A percentile compares a stretch with the other conserved stretches of the same genome.
Conservation (phyloP, 2,888 invertebrate genomes). For the Branchellion lobata region DNA sequence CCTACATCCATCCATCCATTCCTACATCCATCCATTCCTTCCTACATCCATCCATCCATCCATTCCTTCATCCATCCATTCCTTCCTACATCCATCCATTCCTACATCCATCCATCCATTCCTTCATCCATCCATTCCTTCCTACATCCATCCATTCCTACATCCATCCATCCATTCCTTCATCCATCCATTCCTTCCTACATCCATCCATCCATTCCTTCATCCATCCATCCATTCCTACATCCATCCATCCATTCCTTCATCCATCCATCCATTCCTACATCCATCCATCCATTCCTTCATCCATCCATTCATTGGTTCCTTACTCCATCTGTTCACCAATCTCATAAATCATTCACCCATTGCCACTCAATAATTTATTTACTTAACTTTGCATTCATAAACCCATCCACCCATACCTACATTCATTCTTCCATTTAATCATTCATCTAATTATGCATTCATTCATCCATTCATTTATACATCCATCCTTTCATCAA, state of each 20-base stretch:
- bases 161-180: neutral
- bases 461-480: neutral
- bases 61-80: neutral
- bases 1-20: neutral
- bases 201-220: neutral
- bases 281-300: neutral
- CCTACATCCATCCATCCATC: neutral
- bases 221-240: neutral
- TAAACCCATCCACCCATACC: too few species aligned
- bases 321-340: constrained; percentile 21
- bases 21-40: neutral
- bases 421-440: constrained; percentile 2
- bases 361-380: too few species aligned
- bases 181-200: neutral
- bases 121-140: neutral
- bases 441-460: neutral
- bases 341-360: too few species aligned
- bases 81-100: neutral
- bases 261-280: neutral
- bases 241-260: neutral
- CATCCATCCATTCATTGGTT: neutral
- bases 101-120: neutral
- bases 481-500: neutral
- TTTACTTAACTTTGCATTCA: too few species aligned
- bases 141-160: neutral